Base-by-base conservation (phyloP, 2,888 invertebrate species). In the Spialia ferax region DNA sequence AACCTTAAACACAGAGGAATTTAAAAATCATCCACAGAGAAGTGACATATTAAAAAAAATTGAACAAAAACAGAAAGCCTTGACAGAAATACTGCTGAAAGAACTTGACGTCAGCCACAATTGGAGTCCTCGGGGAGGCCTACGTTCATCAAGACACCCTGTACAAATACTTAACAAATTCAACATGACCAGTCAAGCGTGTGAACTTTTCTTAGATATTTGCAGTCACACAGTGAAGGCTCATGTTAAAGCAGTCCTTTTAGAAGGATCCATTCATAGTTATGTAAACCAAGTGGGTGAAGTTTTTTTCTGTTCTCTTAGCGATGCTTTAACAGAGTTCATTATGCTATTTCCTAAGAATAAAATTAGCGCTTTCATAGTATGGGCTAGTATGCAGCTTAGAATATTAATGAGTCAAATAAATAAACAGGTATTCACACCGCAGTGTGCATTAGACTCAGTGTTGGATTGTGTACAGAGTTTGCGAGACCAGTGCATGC, bases 61-160 rank as follows among this genome's bases (percentile, higher is more conserved):
- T 45, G 97, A 97, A 76, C 94, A 94, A 70, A 95, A 97, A 78
- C 96, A 97, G 69, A 95, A 96, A 73, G 95, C 95, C 57, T 91
- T 99, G 75, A 97, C 97, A n/a, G 97, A 97, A 75, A 97, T 98
- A 62, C 91, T 99, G 52, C 96, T 98, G 76, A 97, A 97, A 77
- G 99, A 99, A 87, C 90, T 99, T 29, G 97, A 98, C 86, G 97
- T 97, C 23, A 96, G 97, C 63, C 98, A 98, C 38, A 98, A 98
- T 80, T 97, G 98, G 88, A 98, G 98, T 62, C 94, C 99, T 7
- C 96, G 99, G 82, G 98, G 99, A 0, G 98, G 98, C 0, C 88
- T 99, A 67, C 95, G 98, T 73, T 97, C 98, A 0, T 96, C 97
- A 0, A 93, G 98, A 62, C 95, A 97, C 71, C 97, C 98, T 0